Percentiles rank a stretch among this genome's conserved stretches.
These are phyloP conservation scores for Nyleta sp. DNA, from an alignment of 2,888 invertebrate species.

Conservation along the genomic window DNA sequence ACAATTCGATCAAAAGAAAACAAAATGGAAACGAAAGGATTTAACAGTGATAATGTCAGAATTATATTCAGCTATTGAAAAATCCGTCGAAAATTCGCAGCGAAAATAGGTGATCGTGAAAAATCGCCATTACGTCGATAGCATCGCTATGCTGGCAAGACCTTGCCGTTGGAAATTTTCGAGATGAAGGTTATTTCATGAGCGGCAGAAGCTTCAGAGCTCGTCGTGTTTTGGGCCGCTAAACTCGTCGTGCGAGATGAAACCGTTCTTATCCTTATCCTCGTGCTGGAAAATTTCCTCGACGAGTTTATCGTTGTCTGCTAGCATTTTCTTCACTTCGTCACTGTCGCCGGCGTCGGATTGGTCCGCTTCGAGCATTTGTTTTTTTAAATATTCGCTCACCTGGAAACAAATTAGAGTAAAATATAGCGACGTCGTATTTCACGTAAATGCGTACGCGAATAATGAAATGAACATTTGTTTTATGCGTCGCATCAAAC, in stretches of 20 bases:
- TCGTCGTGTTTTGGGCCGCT: slow-evolving; percentile 99
- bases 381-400: slow-evolving; percentile 95
- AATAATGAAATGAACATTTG: slow-evolving; percentile 37
- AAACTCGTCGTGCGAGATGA: slow-evolving; percentile 97
- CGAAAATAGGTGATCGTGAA: slow-evolving; percentile 37
- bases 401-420: slow-evolving; percentile 85
- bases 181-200: slow-evolving; percentile 56
- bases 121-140: slow-evolving; percentile 42
- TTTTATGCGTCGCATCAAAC: not conserved
- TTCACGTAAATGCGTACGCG: not conserved
- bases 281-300: slow-evolving; percentile 99
- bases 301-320: slow-evolving; percentile 95
- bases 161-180: slow-evolving; percentile 53
- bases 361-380: slow-evolving; percentile 91
- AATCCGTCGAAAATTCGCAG: slow-evolving; percentile 41
- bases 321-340: slow-evolving; percentile 92
- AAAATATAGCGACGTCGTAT: slow-evolving; percentile 8
- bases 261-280: slow-evolving; percentile 98
- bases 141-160: slow-evolving; percentile 33
- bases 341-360: slow-evolving; percentile 86
- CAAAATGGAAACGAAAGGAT: not conserved
- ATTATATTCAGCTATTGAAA: slow-evolving; percentile 43
- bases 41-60: slow-evolving; percentile 20
- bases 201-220: slow-evolving; percentile 85
- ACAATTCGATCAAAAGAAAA: not conserved